phyloP scores from a whole-genome alignment of 2,113 vertebrate species.

The Ailuropoda melanoleuca region DNA sequence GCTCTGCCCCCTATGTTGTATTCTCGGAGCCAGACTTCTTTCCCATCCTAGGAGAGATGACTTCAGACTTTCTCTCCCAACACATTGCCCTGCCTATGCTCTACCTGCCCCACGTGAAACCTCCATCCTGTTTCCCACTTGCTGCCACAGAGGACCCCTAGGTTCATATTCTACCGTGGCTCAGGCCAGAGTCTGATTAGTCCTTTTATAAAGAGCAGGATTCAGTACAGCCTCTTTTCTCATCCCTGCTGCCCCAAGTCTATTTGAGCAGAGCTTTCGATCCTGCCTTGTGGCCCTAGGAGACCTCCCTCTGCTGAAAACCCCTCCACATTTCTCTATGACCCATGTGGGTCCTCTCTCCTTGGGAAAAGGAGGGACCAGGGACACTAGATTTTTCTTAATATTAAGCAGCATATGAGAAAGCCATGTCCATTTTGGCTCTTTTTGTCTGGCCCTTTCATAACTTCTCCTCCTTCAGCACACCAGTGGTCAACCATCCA shows the following conservation, averaged over 20 bases:
- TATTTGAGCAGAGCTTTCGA: background rate
- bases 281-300: background rate
- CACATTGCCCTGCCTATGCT: background rate
- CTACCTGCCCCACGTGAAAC: fast-evolving
- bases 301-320: background rate
- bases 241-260: background rate
- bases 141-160: background rate
- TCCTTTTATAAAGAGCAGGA: background rate
- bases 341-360: background rate
- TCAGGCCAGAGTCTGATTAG: background rate
- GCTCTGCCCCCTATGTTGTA: background rate
- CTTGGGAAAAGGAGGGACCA: background rate
- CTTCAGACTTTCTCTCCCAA: background rate
- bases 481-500: background rate
- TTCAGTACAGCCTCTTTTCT: background rate
- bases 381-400: background rate
- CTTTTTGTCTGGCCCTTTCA: background rate
- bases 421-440: background rate
- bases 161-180: background rate
- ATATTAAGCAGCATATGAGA: background rate
- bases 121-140: background rate
- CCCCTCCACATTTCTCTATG: background rate
- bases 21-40: background rate
- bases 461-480: no score
- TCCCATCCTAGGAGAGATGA: background rate